Base-by-base conservation (phyloP, 2,113 vertebrate species). In the Andinoacara biseriatus region DNA sequence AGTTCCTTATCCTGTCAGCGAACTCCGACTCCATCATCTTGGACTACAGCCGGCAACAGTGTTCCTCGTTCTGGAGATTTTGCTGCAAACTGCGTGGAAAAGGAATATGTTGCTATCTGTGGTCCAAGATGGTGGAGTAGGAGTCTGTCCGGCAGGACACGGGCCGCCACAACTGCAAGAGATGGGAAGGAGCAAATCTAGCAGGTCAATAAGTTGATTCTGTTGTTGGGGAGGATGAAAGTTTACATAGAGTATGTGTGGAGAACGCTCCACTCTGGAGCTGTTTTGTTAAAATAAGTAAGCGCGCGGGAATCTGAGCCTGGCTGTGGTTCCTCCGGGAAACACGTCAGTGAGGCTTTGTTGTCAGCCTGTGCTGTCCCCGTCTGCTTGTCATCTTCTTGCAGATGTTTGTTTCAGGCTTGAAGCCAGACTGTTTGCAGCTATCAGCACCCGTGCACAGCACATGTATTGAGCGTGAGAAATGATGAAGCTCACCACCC, bases 401-500 rank as follows among this genome's bases (percentile, higher is more conserved):
- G 82, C 22, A 78, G 79, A 86, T 85, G 14, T 76, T 76, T 79
- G 26, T 88, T 85, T 78, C 77, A 81, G 80, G 84, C 86, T 74
- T 14, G 77, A 35, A 83, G 76, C 76, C 82, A 81, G 81, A 65
- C 57, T n/a, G 15, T 72, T 22, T 5, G 57, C 80, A 75, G 33
- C 31, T 9, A 10, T 69, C 86, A 58, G 58, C 54, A 31, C 81
- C 31, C 9, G 1, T 69, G 9, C 24, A 29, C 24, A 29, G 17
- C 75, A 62, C 38, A 67, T 83, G 63, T 38, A 15, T 58, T 59
- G 74, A 38, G 46, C 38, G 24, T 62, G 5, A 56, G 65, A 65
- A 80, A 52, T 11, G 58, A 58, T 69, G 13, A 85, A 80, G 5
- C 38, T 60, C 33, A 33, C 33, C 33, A 33, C 6, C 33, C 33